Percentiles rank a stretch among this genome's conserved stretches.
Evolutionary conservation across 2,888 invertebrate species (phyloP).

Genomic region (Onchidella celtica): DNA sequence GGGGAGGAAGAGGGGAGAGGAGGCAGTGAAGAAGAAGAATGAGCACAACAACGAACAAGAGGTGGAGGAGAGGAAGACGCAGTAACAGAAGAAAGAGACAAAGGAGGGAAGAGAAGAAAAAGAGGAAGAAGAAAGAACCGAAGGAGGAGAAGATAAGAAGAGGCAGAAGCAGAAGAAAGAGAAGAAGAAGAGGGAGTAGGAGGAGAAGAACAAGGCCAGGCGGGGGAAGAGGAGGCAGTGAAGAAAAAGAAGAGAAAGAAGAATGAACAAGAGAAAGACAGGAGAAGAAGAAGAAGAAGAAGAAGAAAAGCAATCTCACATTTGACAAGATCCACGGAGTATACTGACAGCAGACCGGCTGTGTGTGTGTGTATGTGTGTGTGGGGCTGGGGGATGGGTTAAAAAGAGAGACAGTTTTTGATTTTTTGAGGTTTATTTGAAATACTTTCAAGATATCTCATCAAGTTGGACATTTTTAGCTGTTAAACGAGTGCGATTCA

Average conservation of each 20-base stretch:
- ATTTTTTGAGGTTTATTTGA: too few relatives aligned
- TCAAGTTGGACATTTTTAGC: too few relatives aligned
- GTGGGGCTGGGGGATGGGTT: too few relatives aligned
- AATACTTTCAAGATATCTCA: too few relatives aligned
- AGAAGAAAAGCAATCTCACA: conserved; percentile 1
- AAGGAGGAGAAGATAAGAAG: not conserved
- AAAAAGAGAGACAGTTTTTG: too few relatives aligned
- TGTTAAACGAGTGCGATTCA: too few relatives aligned
- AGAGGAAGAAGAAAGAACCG: not conserved
- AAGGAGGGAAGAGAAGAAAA: not conserved
- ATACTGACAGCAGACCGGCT: too few relatives aligned
- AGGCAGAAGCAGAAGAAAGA: not conserved
- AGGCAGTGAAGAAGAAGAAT: conserved; percentile 4
- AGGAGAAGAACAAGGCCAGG: conserved; percentile 19
- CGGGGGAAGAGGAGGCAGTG: too few relatives aligned
- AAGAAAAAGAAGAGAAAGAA: conserved; percentile 21
- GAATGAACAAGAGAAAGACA: not conserved
- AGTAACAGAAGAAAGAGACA: not conserved
- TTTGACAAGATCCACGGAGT: too few relatives aligned
- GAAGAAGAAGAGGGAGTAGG: not conserved
- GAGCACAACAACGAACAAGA: not conserved
- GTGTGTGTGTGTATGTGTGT: too few relatives aligned
- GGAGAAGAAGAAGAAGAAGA: conserved; percentile 4
- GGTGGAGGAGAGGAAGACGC: not conserved
- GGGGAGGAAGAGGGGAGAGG: too few relatives aligned